These are phyloP conservation scores for Lepilemur ruficaudatus DNA, from an alignment of 2,797 vertebrate species.

Conservation along the genomic window DNA sequence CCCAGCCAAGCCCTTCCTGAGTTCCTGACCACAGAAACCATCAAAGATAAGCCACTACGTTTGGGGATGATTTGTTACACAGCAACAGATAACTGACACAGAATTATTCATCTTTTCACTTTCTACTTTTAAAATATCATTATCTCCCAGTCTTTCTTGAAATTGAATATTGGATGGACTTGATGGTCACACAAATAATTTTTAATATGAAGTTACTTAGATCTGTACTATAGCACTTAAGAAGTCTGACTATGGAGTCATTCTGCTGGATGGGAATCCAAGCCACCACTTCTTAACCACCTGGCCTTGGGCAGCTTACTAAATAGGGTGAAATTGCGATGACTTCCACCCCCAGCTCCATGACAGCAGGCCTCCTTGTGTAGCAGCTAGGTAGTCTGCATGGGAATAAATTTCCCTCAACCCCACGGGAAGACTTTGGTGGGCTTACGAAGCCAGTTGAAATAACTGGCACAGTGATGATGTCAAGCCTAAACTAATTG, in stretches of 20 bases:
- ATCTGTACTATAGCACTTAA: not conserved
- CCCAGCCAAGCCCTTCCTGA: not conserved
- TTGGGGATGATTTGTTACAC: not conserved
- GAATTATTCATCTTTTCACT: not conserved
- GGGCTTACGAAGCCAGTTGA: not conserved
- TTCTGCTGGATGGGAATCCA: not conserved
- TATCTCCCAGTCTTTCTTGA: not conserved
- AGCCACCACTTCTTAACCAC: not conserved
- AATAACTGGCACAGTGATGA: not conserved
- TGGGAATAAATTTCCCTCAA: not conserved
- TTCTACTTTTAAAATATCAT: not conserved
- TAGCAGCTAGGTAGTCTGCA: not conserved
- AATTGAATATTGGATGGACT: not conserved
- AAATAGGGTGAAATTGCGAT: not conserved
- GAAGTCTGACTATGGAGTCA: not conserved
- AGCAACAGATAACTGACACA: not conserved
- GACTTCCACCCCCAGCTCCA: not conserved
- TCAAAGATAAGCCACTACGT: not conserved
- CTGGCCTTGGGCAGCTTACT: not conserved
- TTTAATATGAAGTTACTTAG: not conserved
- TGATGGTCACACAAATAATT: not conserved
- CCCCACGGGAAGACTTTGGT: not conserved
- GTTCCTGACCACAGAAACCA: not conserved
- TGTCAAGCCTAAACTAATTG: not conserved
- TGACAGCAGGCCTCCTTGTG: not conserved